A percentile compares a stretch with the other conserved stretches of the same genome.
Conservation (phyloP, 2,888 invertebrate species). For the Noctuana brunneofusca region DNA sequence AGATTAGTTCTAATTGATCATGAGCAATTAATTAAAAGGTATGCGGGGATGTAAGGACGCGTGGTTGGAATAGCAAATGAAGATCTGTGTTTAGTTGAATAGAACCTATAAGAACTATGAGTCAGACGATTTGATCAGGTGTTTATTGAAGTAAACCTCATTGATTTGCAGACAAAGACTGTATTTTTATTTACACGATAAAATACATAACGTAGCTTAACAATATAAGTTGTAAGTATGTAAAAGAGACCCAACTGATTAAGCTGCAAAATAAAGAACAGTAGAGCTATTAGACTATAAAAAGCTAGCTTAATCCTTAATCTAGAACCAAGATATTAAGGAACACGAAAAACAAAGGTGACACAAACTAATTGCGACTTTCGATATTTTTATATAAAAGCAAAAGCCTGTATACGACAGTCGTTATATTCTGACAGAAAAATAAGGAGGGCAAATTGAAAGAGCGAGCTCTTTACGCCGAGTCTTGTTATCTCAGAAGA, state of each 20-base stretch:
- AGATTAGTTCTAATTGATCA: slow-evolving; percentile 9
- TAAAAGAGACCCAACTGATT: no score
- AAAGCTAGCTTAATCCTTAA: background rate
- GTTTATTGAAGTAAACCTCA: background rate
- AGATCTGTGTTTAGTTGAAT: background rate
- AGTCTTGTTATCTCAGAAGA: slow-evolving; percentile 5
- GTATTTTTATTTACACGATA: background rate
- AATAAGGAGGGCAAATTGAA: slow-evolving; percentile 9
- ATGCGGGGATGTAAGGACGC: slow-evolving; percentile 5
- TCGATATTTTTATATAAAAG: background rate
- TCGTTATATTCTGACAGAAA: slow-evolving; percentile 4
- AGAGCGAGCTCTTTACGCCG: slow-evolving; percentile 4
- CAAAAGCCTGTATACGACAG: slow-evolving; percentile 5
- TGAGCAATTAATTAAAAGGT: slow-evolving; percentile 24
- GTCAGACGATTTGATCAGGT: background rate
- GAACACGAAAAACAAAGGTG: background rate
- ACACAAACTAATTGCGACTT: background rate
- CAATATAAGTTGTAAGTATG: no score
- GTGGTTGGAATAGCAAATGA: slow-evolving; percentile 18
- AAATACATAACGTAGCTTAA: background rate
- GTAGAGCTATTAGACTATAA: background rate
- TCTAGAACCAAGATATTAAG: background rate
- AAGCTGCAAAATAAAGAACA: no score
- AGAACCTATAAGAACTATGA: background rate
- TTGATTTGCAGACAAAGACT: background rate